phyloP scores from a whole-genome alignment of 2,888 invertebrate genomes.

The Silvanus unidentatus region DNA sequence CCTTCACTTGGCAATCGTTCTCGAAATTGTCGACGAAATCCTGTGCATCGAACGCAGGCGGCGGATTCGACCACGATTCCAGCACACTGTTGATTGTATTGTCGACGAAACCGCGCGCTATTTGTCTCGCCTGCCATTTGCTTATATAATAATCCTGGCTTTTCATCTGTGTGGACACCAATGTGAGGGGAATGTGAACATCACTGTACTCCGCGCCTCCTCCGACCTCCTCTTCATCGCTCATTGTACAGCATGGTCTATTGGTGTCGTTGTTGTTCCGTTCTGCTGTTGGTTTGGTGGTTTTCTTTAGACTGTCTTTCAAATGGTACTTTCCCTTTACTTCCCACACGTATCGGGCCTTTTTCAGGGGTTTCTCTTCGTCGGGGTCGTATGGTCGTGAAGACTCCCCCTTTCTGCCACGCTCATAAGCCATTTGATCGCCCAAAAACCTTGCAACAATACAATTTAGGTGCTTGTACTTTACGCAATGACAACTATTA shows the following conservation, averaged over 20 bases:
- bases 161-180: slow-evolving; percentile 34
- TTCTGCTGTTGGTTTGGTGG: slow-evolving; percentile 7
- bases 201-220: slow-evolving; percentile 20
- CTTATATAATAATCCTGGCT: slow-evolving; percentile 42
- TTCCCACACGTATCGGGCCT: slow-evolving; percentile 63
- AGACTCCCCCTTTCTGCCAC: slow-evolving; percentile 42
- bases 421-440: no score
- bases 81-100: slow-evolving; percentile 64
- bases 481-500: no score
- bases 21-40: slow-evolving; percentile 53
- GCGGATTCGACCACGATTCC: slow-evolving; percentile 51
- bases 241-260: slow-evolving; percentile 27
- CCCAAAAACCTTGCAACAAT: no score
- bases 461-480: no score
- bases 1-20: slow-evolving; percentile 57
- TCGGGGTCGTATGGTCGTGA: slow-evolving; percentile 52
- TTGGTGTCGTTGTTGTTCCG: slow-evolving; percentile 14
- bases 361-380: slow-evolving; percentile 57
- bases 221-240: slow-evolving; percentile 19
- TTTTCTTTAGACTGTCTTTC: slow-evolving; percentile 43
- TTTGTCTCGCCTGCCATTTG: slow-evolving; percentile 64
- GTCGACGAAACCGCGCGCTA: slow-evolving; percentile 61
- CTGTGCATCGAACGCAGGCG: slow-evolving; percentile 48
- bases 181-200: slow-evolving; percentile 35
- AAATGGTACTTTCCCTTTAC: slow-evolving; percentile 60